These are phyloP conservation scores for Meloidogyne floridensis DNA, from an alignment of 1,140 invertebrate species.

Conservation along the genomic window DNA sequence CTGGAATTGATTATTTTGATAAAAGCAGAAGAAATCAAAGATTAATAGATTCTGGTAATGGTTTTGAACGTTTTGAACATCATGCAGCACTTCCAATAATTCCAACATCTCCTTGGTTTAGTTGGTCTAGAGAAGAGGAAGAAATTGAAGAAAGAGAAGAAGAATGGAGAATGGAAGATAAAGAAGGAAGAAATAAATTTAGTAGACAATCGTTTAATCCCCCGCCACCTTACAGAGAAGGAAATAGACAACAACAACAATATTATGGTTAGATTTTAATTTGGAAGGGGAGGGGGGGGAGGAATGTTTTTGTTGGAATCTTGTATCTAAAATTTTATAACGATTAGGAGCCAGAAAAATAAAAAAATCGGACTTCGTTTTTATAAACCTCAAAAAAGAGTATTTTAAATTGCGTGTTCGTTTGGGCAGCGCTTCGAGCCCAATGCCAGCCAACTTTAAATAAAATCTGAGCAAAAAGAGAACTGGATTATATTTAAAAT, in stretches of 20 bases:
- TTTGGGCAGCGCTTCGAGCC: no score
- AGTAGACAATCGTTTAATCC: not conserved
- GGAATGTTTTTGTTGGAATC: no score
- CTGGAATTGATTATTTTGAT: not conserved
- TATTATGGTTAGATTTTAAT: not conserved
- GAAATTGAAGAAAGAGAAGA: conserved; percentile 5
- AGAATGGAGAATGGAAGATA: conserved; percentile 1
- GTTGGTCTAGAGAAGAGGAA: not conserved
- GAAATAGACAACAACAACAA: conserved; percentile 1
- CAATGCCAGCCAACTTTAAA: no score
- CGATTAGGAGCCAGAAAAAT: no score
- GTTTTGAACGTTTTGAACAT: not conserved
- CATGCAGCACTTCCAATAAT: not conserved
- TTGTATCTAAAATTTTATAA: no score
- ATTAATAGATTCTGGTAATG: not conserved
- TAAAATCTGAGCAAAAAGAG: no score
- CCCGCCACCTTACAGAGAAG: not conserved
- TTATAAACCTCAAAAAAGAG: no score
- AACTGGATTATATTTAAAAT: no score
- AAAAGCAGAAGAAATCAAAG: not conserved
- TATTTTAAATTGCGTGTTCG: no score
- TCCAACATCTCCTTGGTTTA: not conserved
- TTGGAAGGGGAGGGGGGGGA: no score
- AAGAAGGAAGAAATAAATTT: not conserved
- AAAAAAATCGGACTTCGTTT: no score